Base-by-base conservation (phyloP, 2,888 invertebrate species). In the Adelphocoris suturalis region DNA sequence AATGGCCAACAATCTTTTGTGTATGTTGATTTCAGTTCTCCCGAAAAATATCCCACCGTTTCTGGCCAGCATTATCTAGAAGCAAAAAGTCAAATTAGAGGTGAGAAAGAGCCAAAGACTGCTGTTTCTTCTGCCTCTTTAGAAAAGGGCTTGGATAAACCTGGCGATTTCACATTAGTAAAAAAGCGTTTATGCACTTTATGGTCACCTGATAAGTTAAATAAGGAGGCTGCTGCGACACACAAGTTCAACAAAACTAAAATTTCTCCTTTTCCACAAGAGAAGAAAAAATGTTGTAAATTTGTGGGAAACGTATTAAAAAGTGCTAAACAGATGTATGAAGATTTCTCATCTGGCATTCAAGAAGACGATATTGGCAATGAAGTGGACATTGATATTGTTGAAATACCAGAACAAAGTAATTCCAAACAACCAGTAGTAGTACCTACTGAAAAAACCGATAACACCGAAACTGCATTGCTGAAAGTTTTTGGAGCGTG, bases 401-500 rank as follows among this genome's bases (percentile, higher is more conserved):
- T 23, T 23, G 23, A 23, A 7, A 19, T 23, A 0, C 23, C 23
- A 19, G 5, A 23, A 23, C n/a, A 19, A 12, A 12, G 5, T 12
- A 23, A 27, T 19, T 23, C 0, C 23, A 23, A 11, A 7, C 19
- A 23, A 0, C 23, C 23, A 23, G 12, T 3, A 3, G n/a, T 61
- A 3, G 19, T 68, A 19, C 68, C 68, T 3, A 23, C 68, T 19
- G 68, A 68, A 19, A 68, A 68, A 27, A 68, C 68, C 12, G 68
- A 68, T 23, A 68, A 68, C 27, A 68, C 68, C 23, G 68, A 68
- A 68, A 68, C 68, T 27, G 57, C 85, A 9, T 61, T 85, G 28
- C 12, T 85, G 85, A 61, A 61, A 28, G n/a, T 85, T n/a, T 85
- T 85, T 28, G 55, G 55, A 19, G 7, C 78, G 0, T 78, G 78